Percentiles rank a stretch among this genome's conserved stretches.
Evolutionary conservation across 2,797 vertebrate genomes (phyloP).

Genomic region (Meda fulgida): DNA sequence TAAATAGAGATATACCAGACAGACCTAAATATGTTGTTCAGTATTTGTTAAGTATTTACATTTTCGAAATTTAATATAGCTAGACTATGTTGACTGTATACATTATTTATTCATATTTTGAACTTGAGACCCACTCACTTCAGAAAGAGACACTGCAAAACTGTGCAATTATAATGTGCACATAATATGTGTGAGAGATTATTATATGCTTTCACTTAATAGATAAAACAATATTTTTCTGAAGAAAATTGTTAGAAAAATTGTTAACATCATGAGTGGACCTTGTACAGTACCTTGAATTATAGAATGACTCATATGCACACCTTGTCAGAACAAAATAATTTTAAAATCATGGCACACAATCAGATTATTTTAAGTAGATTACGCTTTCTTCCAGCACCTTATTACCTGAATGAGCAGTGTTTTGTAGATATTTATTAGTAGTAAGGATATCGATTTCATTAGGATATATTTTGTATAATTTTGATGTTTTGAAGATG

Average conservation of each 20-base stretch:
- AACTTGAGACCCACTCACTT: not conserved
- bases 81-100: not conserved
- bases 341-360: not conserved
- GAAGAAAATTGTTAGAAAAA: not conserved
- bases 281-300: not conserved
- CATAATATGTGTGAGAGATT: not conserved
- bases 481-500: not conserved
- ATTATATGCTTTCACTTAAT: not conserved
- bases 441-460: not conserved
- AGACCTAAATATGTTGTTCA: not conserved
- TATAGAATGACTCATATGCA: not conserved
- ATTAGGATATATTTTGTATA: not conserved
- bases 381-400: not conserved
- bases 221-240: not conserved
- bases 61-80: not conserved
- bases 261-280: not conserved
- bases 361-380: not conserved
- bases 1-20: not conserved
- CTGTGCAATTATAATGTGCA: not conserved
- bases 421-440: not conserved
- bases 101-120: not conserved
- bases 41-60: not conserved
- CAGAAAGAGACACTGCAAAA: not conserved
- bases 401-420: not conserved
- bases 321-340: not conserved